Conservation (phyloP, 2,113 vertebrate species). For the Alligator sinensis region DNA sequence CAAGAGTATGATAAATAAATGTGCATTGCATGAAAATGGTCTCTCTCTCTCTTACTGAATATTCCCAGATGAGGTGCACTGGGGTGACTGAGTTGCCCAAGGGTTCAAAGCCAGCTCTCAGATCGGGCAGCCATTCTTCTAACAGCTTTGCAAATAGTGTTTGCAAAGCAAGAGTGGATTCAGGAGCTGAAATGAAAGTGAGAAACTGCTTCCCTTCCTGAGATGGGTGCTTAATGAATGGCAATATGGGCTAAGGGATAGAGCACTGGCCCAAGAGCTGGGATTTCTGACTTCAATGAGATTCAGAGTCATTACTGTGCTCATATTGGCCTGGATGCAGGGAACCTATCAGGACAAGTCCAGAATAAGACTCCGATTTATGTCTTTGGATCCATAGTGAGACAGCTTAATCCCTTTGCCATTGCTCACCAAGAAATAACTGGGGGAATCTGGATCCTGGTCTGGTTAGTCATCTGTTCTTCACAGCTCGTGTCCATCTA, state of each 20-base stretch:
- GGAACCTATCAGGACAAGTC: too few species aligned
- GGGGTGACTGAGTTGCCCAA: background rate
- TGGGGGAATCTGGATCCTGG: too few species aligned
- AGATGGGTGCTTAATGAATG: background rate
- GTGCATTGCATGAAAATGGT: background rate
- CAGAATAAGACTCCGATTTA: too few species aligned
- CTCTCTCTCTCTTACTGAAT: background rate
- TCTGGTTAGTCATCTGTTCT: too few species aligned
- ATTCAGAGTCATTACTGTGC: too few species aligned
- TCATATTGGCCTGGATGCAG: too few species aligned
- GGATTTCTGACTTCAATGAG: background rate
- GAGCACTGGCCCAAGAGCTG: fast-evolving
- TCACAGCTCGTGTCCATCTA: too few species aligned
- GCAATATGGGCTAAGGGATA: background rate
- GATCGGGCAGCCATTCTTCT: background rate
- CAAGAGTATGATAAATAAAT: background rate
- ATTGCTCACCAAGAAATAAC: too few species aligned
- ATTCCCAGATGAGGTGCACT: background rate
- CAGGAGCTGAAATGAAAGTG: background rate
- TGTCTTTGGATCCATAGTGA: too few species aligned
- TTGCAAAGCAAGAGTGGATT: background rate
- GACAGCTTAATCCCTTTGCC: too few species aligned
- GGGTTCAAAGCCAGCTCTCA: background rate
- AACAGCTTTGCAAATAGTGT: background rate
- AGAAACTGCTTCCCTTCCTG: background rate